phyloP scores from a whole-genome alignment of 2,797 vertebrate species.

The Danio kyathit region DNA sequence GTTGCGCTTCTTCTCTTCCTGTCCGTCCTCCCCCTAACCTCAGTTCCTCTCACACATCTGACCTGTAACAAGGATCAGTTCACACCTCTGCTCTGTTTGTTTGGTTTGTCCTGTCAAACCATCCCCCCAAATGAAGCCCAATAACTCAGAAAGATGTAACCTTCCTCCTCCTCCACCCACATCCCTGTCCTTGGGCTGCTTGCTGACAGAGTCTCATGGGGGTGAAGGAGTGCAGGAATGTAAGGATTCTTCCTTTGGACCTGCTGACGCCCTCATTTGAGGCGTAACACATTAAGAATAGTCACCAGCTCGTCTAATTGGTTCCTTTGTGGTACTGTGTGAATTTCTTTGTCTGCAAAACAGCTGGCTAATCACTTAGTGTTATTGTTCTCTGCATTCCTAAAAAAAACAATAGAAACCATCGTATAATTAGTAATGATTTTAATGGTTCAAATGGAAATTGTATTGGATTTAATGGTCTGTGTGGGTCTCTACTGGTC shows the following conservation, averaged over 20 bases:
- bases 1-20: slow-evolving; percentile 34
- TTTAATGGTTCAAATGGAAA: too few species aligned
- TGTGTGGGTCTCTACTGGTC: too few species aligned
- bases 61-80: slow-evolving; percentile 76
- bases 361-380: slow-evolving; percentile 3
- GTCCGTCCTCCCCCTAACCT: slow-evolving; percentile 52
- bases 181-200: slow-evolving; percentile 66
- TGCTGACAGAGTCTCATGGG: slow-evolving; percentile 70
- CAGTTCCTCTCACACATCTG: slow-evolving; percentile 68
- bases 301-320: slow-evolving; percentile 3
- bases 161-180: slow-evolving; percentile 58
- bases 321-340: slow-evolving; percentile 22
- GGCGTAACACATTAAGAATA: slow-evolving; percentile 26
- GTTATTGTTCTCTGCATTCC: background rate
- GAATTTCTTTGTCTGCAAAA: slow-evolving; percentile 11
- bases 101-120: slow-evolving; percentile 81
- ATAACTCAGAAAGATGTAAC: slow-evolving; percentile 75
- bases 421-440: too few species aligned
- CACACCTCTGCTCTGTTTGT: slow-evolving; percentile 84
- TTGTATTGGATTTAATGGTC: too few species aligned
- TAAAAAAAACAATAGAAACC: too few species aligned
- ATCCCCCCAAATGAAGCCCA: slow-evolving; percentile 70
- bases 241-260: slow-evolving; percentile 47
- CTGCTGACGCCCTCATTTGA: slow-evolving; percentile 31
- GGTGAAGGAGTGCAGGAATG: slow-evolving; percentile 68